Conservation (phyloP, 2,113 vertebrate genomes). For the Callaeas wilsoni region DNA sequence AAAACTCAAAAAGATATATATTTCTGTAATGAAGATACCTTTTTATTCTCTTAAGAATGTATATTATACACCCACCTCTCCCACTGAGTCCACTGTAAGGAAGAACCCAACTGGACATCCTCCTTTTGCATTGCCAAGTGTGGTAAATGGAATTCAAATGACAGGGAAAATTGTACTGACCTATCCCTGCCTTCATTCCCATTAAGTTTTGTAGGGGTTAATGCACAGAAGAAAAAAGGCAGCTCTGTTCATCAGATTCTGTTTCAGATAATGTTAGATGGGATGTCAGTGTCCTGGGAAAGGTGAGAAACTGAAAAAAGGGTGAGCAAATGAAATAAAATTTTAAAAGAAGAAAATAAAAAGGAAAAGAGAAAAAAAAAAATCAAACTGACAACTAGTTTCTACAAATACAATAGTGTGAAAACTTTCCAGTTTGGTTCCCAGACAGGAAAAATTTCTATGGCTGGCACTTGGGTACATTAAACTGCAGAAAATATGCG, state of each 20-base stretch:
- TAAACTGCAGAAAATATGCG: neutral
- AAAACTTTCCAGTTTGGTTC: neutral
- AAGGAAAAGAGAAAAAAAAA: neutral
- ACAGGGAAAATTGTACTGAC: neutral
- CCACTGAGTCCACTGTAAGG: neutral
- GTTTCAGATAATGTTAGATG: neutral
- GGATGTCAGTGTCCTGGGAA: neutral
- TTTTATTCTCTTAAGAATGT: neutral
- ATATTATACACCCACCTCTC: neutral
- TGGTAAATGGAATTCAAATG: neutral
- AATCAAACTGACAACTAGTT: neutral
- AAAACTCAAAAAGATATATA: neutral
- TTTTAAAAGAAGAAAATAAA: neutral
- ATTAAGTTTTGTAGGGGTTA: neutral
- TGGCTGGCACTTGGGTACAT: neutral
- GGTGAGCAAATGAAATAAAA: neutral
- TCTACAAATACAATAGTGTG: neutral
- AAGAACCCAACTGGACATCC: neutral
- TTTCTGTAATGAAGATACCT: neutral
- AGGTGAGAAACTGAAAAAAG: neutral
- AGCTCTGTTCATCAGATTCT: neutral
- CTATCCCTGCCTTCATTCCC: neutral
- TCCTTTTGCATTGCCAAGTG: neutral
- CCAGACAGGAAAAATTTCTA: neutral
- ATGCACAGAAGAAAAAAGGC: neutral